Base-by-base conservation (phyloP, 2,888 invertebrate genomes). In the Melipona bicolor region DNA sequence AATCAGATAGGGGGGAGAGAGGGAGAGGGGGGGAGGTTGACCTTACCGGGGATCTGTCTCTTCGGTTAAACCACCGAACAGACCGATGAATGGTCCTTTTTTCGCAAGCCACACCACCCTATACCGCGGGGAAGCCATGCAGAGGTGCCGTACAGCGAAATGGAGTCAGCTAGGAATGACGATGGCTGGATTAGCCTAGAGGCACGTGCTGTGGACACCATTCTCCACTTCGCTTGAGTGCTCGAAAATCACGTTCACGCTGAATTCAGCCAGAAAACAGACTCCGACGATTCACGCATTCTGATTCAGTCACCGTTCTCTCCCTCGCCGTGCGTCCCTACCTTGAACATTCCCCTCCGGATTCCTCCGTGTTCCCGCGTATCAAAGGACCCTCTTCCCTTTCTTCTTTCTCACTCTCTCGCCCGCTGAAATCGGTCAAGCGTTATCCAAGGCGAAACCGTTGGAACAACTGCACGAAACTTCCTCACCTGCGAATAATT, bases 221-320 rank as follows among this genome's bases (percentile, higher is more conserved):
- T 91, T 93, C 92, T 93, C 91, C 92, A 93, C 93, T 93, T 91
- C 91, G 88, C 89, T 89, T 91, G 92, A 93, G 93, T 93, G 93
- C 92, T 91, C 87, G 91, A 90, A 92, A 92, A 93, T 92, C 92
- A 91, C 92, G 90, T 91, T 90, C 91, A 83, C 89, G 87, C 86
- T 87, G 89, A 89, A 90, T 87, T 88, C 90, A 83, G 85, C 89
- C 87, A 82, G 90, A 90, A 91, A 91, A 91, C 91, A 91, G 88
- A 88, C 84, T 86, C 86, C 83, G 87, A 78, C 89, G 89, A 89
- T 89, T 85, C 87, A 85, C 85, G 87, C 83, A 87, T 87, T 85
- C 74, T 84, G 85, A 86, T 88, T 86, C 75, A 61, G 36, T 50
- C 76, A 17, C 64, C 75, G 61, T 19, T 54, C 50, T 52, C 68